Percentiles rank a stretch among this genome's conserved stretches.
phyloP scores from a whole-genome alignment of 2,797 vertebrate species.

The Sciurus carolinensis region DNA sequence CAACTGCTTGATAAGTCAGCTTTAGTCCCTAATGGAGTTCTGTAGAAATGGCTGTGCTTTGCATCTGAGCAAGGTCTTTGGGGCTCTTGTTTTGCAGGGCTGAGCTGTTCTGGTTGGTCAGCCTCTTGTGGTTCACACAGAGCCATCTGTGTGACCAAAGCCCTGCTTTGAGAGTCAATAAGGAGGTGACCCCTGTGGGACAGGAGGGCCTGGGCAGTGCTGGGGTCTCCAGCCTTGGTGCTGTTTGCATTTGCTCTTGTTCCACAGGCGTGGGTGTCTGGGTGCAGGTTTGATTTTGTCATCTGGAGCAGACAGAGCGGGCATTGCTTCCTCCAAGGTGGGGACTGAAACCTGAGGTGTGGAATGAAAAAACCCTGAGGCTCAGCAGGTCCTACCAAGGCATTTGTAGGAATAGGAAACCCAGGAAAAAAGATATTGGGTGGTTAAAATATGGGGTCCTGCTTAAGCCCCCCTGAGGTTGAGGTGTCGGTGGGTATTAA shows the following conservation, averaged over 20 bases:
- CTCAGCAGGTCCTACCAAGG: not conserved
- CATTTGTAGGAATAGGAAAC: not conserved
- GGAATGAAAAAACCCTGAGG: not conserved
- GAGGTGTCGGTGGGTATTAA: not conserved
- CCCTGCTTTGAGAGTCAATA: not conserved
- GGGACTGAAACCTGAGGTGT: not conserved
- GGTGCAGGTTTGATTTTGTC: not conserved
- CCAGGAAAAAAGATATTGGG: not conserved
- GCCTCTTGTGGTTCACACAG: not conserved
- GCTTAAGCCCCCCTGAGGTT: not conserved
- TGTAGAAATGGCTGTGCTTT: not conserved
- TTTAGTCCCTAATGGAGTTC: not conserved
- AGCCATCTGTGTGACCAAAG: not conserved
- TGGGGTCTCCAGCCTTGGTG: not conserved
- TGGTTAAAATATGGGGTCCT: not conserved
- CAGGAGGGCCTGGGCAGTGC: not conserved
- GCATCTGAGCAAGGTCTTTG: not conserved
- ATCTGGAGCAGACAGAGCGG: not conserved
- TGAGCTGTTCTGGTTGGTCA: not conserved
- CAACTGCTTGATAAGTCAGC: not conserved
- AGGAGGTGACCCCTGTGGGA: not conserved
- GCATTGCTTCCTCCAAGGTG: not conserved
- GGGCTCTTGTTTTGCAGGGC: not conserved
- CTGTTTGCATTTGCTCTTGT: not conserved
- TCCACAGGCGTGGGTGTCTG: not conserved